Conservation (phyloP, 2,113 vertebrate species). For the Athene cunicularia region DNA sequence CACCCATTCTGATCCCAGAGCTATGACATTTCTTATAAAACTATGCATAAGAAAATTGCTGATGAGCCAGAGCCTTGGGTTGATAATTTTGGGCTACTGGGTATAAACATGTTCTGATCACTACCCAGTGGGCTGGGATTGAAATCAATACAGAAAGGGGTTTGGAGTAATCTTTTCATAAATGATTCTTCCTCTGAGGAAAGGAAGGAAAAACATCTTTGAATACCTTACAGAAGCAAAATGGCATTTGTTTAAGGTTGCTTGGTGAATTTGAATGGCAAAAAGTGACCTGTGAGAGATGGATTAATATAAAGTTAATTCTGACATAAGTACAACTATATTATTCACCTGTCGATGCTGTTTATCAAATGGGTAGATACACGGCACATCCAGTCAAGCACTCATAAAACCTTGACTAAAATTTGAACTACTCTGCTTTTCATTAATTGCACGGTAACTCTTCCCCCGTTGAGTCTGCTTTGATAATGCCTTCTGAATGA, state of each 20-base stretch:
- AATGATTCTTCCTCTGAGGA: background rate
- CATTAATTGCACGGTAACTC: background rate
- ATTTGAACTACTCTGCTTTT: background rate
- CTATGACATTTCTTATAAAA: background rate
- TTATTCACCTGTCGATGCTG: background rate
- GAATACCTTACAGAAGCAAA: slow-evolving; percentile 7
- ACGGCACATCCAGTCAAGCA: background rate
- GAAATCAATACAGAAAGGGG: background rate
- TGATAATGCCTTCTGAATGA: background rate
- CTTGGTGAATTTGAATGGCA: background rate
- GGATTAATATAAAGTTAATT: slow-evolving; percentile 12
- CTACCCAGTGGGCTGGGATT: background rate
- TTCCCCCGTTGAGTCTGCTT: background rate
- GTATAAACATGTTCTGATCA: background rate
- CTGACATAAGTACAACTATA: background rate
- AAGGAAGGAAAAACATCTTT: background rate
- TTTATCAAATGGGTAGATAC: background rate
- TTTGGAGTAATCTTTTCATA: background rate
- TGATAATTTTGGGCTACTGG: background rate
- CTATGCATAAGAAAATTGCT: background rate
- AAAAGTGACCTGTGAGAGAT: slow-evolving; percentile 24
- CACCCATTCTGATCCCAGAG: background rate
- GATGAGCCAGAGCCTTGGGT: background rate
- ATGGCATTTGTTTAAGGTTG: slow-evolving; percentile 17
- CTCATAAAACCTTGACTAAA: background rate